Base-by-base conservation (phyloP, 2,113 vertebrate genomes). In the Eretmochelys imbricata region DNA sequence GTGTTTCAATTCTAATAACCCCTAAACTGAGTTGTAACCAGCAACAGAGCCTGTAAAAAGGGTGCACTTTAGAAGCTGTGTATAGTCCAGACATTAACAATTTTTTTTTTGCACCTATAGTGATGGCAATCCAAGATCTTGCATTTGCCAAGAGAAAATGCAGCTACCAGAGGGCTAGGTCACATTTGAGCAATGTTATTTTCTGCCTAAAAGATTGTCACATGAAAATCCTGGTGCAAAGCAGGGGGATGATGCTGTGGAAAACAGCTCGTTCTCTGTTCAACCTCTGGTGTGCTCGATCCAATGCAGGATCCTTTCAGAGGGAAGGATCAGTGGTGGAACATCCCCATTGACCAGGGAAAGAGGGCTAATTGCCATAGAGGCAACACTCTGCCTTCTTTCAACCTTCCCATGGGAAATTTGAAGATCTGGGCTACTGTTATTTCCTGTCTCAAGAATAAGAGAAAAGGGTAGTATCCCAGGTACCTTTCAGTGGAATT, bases 141-240 rank as follows among this genome's bases (percentile, higher is more conserved):
- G 12, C 0, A 0, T 24, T 81, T 89, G 84, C 62, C 88, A 81
- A 69, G 53, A 50, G 54, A 53, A 29, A 14, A 10, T 86, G 38
- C n/a, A 75, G 38, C 69, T 75, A 42, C 35, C 17, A 10, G 38
- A 48, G 27, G 42, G 82, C 62, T 8, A 82, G 79, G 27, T 72
- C 49, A 25, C 49, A 89, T 62, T 42, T 89, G 85, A 8, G 31
- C 49, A 31, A 2, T 65, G 20, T 0, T 82, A 0, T 31, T 78
- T 91, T 88, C 54, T 94, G 53, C 35, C 0, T 42, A 42, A 42
- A 0, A 65, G 82, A 14, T 78, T 92, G 1, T 0, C 57, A 8
- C 48, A 4, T 24, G 31, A 31, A 80, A 75, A 10, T 72, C 19
- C 46, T 69, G 38, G 14, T 78, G 65, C 13, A 72, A 72, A 72